phyloP scores from a whole-genome alignment of 2,888 invertebrate genomes.

The Agonopterix heracliana region DNA sequence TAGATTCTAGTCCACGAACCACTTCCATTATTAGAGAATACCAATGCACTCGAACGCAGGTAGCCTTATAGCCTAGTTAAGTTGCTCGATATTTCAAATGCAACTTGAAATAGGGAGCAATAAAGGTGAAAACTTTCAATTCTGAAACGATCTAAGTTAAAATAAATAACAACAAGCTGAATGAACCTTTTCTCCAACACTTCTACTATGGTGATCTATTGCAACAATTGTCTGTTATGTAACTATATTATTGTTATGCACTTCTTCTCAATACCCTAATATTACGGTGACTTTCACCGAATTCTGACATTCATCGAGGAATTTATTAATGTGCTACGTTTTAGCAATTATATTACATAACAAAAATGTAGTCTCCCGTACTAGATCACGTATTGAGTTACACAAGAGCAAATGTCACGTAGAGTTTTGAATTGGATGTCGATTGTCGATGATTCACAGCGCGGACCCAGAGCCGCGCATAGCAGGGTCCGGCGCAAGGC shows the following conservation, averaged over 20 bases:
- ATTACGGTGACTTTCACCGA: slow-evolving; percentile 54
- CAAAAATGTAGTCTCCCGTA: slow-evolving; percentile 41
- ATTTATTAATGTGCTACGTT: slow-evolving; percentile 38
- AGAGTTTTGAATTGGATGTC: slow-evolving; percentile 45
- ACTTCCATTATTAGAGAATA: too few species aligned
- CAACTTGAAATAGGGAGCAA: too few species aligned
- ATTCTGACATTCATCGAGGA: slow-evolving; percentile 49
- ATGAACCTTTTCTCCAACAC: too few species aligned
- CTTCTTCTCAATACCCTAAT: slow-evolving; percentile 5
- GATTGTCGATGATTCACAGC: slow-evolving; percentile 46
- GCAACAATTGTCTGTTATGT: background rate
- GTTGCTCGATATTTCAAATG: too few species aligned
- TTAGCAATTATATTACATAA: slow-evolving; percentile 69
- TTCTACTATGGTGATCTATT: too few species aligned
- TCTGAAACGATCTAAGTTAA: too few species aligned
- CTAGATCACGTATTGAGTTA: slow-evolving; percentile 68
- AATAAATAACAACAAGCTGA: too few species aligned
- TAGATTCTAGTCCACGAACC: too few species aligned
- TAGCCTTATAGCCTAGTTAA: too few species aligned
- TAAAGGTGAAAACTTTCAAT: too few species aligned
- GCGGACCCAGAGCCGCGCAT: slow-evolving; percentile 19
- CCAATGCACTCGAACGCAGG: too few species aligned
- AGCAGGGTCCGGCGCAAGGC: background rate
- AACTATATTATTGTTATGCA: background rate
- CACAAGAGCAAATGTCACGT: slow-evolving; percentile 62